Conservation (phyloP, 2,797 vertebrate species). For the Syncerus caffer region DNA sequence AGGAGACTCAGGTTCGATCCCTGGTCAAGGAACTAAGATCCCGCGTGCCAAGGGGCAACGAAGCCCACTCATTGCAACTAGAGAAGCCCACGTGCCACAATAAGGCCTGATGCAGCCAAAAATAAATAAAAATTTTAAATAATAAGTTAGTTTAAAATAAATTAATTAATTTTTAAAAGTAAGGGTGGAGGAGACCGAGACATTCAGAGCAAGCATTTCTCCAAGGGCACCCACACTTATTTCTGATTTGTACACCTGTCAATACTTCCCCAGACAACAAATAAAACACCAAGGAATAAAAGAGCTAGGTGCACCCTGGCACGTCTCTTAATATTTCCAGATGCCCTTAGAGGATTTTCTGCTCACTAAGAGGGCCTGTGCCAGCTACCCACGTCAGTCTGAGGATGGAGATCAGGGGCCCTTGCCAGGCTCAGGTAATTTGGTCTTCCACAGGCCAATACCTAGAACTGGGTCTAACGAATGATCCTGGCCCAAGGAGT, state of each 20-base stretch:
- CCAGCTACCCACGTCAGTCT: background rate
- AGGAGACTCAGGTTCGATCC: background rate
- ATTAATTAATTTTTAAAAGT: background rate
- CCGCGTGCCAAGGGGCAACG: background rate
- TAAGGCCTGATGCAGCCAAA: background rate
- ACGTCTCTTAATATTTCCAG: background rate
- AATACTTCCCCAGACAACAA: background rate
- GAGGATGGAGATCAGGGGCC: background rate
- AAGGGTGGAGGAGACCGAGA: rapidly evolving
- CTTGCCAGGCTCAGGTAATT: background rate
- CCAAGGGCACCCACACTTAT: background rate
- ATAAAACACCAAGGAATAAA: background rate
- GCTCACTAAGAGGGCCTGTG: background rate
- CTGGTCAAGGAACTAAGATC: background rate
- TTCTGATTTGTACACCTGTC: background rate
- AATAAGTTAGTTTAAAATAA: background rate
- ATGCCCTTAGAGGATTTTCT: background rate
- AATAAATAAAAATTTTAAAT: background rate
- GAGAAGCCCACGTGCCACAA: background rate
- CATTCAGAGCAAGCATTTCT: background rate
- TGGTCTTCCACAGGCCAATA: background rate
- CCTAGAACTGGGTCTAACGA: background rate
- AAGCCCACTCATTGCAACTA: background rate
- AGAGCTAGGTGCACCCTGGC: background rate
- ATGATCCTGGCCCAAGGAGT: background rate